Evolutionary conservation across 2,888 invertebrate species (phyloP).

Genomic region (Junonia oenone): DNA sequence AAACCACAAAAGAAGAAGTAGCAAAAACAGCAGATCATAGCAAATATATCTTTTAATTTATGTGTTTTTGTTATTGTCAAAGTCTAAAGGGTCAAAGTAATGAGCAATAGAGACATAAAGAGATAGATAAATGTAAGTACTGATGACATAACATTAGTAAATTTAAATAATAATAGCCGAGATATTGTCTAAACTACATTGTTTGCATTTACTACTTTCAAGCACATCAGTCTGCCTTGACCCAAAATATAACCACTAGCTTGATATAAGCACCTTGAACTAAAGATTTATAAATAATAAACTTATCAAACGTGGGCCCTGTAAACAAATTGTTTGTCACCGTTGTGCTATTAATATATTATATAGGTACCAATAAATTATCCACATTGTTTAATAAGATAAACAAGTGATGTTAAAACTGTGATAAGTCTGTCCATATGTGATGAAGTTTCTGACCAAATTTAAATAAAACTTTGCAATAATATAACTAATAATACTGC

Average conservation of each 20-base stretch:
- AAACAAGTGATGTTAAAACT: no score
- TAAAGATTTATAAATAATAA: conserved; percentile 33
- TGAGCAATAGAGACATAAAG: no score
- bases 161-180: conserved; percentile 41
- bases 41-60: no score
- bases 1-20: conserved; percentile 25
- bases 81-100: no score
- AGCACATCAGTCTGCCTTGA: conserved; percentile 55
- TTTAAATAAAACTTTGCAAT: no score
- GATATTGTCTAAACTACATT: conserved; percentile 46
- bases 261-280: conserved; percentile 35
- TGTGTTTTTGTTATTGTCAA: no score
- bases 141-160: conserved; percentile 16
- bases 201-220: conserved; percentile 47
- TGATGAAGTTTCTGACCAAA: no score
- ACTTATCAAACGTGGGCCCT: conserved; percentile 26
- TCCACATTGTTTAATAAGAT: no score
- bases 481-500: no score
- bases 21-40: no score
- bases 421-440: no score
- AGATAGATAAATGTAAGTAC: background rate
- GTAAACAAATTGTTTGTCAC: conserved; percentile 16
- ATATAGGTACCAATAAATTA: background rate
- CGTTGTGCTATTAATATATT: background rate
- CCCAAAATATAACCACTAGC: conserved; percentile 42